phyloP scores from a whole-genome alignment of 2,113 vertebrate genomes.

The Pelobates fuscus region DNA sequence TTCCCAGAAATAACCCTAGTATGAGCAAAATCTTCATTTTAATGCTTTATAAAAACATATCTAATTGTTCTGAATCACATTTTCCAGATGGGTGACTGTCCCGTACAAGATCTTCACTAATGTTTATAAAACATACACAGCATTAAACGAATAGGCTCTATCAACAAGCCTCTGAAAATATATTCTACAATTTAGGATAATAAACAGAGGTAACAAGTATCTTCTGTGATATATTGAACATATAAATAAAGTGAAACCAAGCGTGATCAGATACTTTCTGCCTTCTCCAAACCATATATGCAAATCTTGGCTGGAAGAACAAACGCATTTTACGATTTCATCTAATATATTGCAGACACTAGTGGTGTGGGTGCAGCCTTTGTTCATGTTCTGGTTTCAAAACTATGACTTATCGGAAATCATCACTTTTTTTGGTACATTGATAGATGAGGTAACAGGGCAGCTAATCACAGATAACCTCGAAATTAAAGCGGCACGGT shows the following conservation, averaged over 20 bases:
- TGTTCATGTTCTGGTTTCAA: too few relatives aligned
- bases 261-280: conserved; percentile 1
- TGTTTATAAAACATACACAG: conserved; percentile 13
- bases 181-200: conserved; percentile 16
- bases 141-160: conserved; percentile 18
- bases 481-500: too few relatives aligned
- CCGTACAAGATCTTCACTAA: conserved; percentile 1
- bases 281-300: neutral
- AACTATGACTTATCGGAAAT: too few relatives aligned
- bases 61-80: conserved; percentile 24
- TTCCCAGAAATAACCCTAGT: neutral
- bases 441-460: too few relatives aligned
- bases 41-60: conserved; percentile 11
- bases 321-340: conserved; percentile 5
- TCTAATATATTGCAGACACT: neutral
- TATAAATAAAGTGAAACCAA: conserved; percentile 17
- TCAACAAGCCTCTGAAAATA: conserved; percentile 17
- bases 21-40: conserved; percentile 2
- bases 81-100: conserved; percentile 31
- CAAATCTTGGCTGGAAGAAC: neutral
- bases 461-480: too few relatives aligned
- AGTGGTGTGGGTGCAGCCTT: neutral
- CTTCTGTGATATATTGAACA: conserved; percentile 12
- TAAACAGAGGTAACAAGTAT: conserved; percentile 31
- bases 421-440: too few relatives aligned